Base-by-base conservation (phyloP, 1,140 invertebrate species). In the Globodera ellingtonae region DNA sequence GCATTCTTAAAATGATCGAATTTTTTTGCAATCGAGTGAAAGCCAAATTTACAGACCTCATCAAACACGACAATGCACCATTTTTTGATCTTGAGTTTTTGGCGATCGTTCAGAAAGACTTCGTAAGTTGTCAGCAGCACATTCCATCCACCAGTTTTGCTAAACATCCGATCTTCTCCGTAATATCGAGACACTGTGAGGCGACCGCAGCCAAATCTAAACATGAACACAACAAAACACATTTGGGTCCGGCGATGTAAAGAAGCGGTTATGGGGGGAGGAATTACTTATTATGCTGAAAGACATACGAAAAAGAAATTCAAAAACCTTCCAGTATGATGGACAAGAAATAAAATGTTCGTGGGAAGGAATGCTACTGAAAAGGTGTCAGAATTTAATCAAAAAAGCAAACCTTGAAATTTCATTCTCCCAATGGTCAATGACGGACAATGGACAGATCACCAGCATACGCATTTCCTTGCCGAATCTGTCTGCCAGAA, bases 121-220 rank as follows among this genome's bases (percentile, higher is more conserved):
- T 90, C 90, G 84, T 90, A 90, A 8, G 90, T 90, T 46, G 90
- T 90, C n/a, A 91, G 65, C 7, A 90, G 81, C 59, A 91, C 83
- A 84, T 90, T 84, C 83, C 87, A 90, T 24, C 79, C 79, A 24
- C 83, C 72, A 35, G 90, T 52, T 46, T 87, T 80, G 56, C 80
- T 69, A 59, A 90, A 76, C 5, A 82, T 83, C 18, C 89, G 89
- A 82, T 90, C 90, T 48, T 88, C 85, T n/a, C 90, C 90, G 66
- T 89, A 79, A 79, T 89, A 90, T 44, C 78, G 59, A n/a, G 87
- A 59, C 6, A 50, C 52, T 65, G 50, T 70, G 6, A 83, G 52
- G 48, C 50, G 35, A 10, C 78, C 82, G 69, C 72, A 83, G 1
- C 52, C 47, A 67, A 83, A 83, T 24, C 82, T 83, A 66, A 81